phyloP scores from a whole-genome alignment of 2,888 invertebrate genomes.

The Parasteatoda lunata region DNA sequence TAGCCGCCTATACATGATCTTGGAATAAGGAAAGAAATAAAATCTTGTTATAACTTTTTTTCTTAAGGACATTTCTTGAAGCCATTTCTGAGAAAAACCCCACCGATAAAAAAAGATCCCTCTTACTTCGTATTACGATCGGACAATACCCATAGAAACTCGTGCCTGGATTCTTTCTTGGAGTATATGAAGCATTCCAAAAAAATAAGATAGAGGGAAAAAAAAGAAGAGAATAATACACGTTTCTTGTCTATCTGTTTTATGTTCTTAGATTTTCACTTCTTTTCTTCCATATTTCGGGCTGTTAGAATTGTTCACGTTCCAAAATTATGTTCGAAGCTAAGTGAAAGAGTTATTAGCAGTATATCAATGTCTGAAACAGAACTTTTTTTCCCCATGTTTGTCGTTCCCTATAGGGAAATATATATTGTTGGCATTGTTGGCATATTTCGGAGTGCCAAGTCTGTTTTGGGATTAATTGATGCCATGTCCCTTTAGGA shows the following conservation, averaged over 20 bases:
- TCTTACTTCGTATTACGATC: slow-evolving; percentile 1
- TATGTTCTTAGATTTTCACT: slow-evolving; percentile 17
- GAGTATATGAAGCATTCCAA: slow-evolving; percentile 3
- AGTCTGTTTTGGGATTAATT: too few species aligned
- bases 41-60: slow-evolving; percentile 61
- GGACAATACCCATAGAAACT: slow-evolving; percentile 12
- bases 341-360: slow-evolving; percentile 52
- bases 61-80: slow-evolving; percentile 37
- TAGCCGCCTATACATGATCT: neutral
- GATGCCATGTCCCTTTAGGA: too few species aligned
- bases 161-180: slow-evolving; percentile 34
- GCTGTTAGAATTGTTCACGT: slow-evolving; percentile 25
- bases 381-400: slow-evolving; percentile 4
- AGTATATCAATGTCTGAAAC: slow-evolving; percentile 19
- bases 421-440: neutral
- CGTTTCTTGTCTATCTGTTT: slow-evolving; percentile 16
- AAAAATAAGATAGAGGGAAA: slow-evolving; percentile 12
- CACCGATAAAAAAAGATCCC: slow-evolving; percentile 30
- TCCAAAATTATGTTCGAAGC: slow-evolving; percentile 36
- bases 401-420: neutral
- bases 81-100: slow-evolving; percentile 30
- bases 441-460: too few species aligned
- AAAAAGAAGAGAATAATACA: slow-evolving; percentile 3
- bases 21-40: slow-evolving; percentile 5
- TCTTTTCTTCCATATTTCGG: slow-evolving; percentile 10